phyloP scores from a whole-genome alignment of 1,140 invertebrate genomes.

The Pseudoatta argentina region DNA sequence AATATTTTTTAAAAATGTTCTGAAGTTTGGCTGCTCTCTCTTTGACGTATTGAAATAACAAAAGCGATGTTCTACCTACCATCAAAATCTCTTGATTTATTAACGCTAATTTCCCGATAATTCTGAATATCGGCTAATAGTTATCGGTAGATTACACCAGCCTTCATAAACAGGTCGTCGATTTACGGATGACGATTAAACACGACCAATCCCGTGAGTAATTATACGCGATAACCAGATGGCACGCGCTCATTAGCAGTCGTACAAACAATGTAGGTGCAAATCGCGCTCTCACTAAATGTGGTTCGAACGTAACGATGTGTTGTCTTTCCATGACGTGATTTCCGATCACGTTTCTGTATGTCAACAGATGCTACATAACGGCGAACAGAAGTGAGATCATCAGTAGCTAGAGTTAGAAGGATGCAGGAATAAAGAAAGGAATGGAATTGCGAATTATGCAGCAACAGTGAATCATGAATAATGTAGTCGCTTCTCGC shows the following conservation, averaged over 20 bases:
- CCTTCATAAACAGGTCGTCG: conserved; percentile 68
- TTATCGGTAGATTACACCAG: conserved; percentile 63
- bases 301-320: conserved; percentile 59
- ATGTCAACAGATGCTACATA: not conserved
- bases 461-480: conserved; percentile 32
- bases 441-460: conserved; percentile 15
- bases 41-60: not conserved
- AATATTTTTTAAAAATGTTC: not conserved
- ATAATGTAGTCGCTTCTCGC: conserved; percentile 71
- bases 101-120: conserved; percentile 1
- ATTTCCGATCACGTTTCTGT: conserved; percentile 61
- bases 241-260: conserved; percentile 69
- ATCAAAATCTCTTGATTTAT: conserved; percentile 8
- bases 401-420: not conserved
- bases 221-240: conserved; percentile 68
- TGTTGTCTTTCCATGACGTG: conserved; percentile 31
- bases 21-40: too few relatives aligned
- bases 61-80: not conserved
- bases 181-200: conserved; percentile 72
- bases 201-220: conserved; percentile 69
- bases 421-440: not conserved
- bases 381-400: not conserved
- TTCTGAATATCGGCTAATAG: conserved; percentile 47
- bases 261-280: conserved; percentile 62
- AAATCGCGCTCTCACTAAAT: conserved; percentile 22